Conservation (phyloP, 2,888 invertebrate species). For the Gastracanthus pulcherrimus region DNA sequence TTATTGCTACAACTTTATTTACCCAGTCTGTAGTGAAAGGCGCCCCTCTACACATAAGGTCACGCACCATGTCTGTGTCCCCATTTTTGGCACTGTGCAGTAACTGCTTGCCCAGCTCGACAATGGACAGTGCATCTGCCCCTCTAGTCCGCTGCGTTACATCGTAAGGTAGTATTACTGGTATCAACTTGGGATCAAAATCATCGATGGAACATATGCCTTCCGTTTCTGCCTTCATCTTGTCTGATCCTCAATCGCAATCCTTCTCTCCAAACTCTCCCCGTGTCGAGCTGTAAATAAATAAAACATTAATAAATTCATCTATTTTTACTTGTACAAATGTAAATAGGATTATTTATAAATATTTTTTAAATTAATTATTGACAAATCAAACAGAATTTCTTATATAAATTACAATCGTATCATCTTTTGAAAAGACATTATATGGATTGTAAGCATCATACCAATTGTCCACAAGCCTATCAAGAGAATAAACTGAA, state of each 20-base stretch:
- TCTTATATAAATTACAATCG: too few relatives aligned
- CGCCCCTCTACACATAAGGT: conserved; percentile 90
- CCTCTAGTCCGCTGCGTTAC: conserved; percentile 44
- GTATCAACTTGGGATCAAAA: conserved; percentile 76
- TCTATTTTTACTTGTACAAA: background rate
- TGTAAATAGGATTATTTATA: background rate
- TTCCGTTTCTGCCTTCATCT: conserved; percentile 75
- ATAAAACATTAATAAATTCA: conserved; percentile 43
- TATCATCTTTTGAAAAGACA: too few relatives aligned
- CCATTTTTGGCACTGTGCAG: conserved; percentile 89
- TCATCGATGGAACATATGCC: conserved; percentile 74
- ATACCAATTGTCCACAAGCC: too few relatives aligned
- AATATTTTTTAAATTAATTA: background rate
- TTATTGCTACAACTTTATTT: conserved; percentile 62
- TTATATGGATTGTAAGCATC: too few relatives aligned
- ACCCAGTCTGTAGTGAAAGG: conserved; percentile 97
- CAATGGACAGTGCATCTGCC: conserved; percentile 78
- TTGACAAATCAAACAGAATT: too few relatives aligned
- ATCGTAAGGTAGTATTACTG: conserved; percentile 69
- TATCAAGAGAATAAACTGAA: too few relatives aligned
- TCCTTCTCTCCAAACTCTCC: conserved; percentile 31
- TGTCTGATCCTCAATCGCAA: conserved; percentile 50
- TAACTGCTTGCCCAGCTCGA: conserved; percentile 91
- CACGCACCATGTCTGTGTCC: conserved; percentile 86
- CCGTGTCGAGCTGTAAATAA: conserved; percentile 22